Percentiles rank a stretch among this genome's conserved stretches.
phyloP scores from a whole-genome alignment of 2,888 invertebrate genomes.

The Synergus japonicus region DNA sequence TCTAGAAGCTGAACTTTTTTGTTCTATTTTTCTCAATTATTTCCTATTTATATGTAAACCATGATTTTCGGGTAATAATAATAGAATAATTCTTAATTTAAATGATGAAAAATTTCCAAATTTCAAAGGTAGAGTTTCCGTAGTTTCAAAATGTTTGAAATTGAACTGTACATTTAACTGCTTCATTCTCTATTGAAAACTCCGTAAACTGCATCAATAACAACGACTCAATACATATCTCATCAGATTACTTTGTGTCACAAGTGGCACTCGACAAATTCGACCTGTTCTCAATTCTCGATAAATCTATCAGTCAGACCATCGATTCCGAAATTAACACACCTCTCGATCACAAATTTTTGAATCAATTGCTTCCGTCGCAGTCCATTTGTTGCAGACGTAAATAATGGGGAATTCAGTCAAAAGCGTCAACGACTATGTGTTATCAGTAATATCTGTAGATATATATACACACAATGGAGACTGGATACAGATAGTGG shows the following conservation, averaged over 20 bases:
- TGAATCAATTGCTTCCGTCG: conserved; percentile 19
- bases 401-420: conserved; percentile 15
- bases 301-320: neutral
- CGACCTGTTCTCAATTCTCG: neutral
- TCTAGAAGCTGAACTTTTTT: no score
- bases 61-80: no score
- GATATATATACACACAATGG: neutral
- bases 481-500: neutral
- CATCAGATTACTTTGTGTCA: neutral
- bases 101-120: no score
- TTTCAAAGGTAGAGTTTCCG: no score
- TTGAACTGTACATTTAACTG: neutral
- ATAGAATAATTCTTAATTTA: no score
- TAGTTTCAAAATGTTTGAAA: neutral
- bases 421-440: conserved; percentile 21
- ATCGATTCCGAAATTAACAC: conserved; percentile 21
- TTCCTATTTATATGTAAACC: no score
- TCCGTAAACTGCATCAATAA: neutral
- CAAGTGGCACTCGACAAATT: neutral
- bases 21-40: no score
- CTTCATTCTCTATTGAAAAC: neutral
- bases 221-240: neutral
- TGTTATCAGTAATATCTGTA: neutral
- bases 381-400: neutral
- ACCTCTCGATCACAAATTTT: conserved; percentile 15